A percentile compares a stretch with the other conserved stretches of the same genome.
Evolutionary conservation across 2,113 vertebrate genomes (phyloP).

Genomic region (Acrocephalus arundinaceus): DNA sequence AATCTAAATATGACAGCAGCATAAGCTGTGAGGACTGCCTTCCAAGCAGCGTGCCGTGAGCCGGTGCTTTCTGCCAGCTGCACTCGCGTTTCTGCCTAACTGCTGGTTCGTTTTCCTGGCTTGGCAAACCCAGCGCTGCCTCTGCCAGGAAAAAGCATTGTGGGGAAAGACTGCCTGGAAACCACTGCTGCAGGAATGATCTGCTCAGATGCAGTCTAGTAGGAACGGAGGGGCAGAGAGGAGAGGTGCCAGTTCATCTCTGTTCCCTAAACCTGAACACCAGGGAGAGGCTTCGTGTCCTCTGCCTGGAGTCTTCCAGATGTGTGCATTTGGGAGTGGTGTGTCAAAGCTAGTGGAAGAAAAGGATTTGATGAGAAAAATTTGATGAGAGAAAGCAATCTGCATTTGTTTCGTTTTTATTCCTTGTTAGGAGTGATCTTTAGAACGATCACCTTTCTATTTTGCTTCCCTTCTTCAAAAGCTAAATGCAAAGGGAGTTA

Average conservation of each 20-base stretch:
- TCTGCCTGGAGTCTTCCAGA: background rate
- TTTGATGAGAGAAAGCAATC: background rate
- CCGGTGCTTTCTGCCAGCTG: slow-evolving; percentile 16
- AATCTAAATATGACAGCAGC: slow-evolving; percentile 32
- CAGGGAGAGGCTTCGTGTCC: accelerated
- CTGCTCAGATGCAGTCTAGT: background rate
- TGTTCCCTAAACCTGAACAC: background rate
- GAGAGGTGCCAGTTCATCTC: background rate
- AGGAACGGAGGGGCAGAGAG: background rate
- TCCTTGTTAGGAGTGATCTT: background rate
- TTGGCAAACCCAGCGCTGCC: background rate
- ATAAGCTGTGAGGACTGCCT: slow-evolving; percentile 5
- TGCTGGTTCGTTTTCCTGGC: background rate
- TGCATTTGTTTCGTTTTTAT: background rate
- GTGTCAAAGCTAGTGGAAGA: background rate
- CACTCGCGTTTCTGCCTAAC: background rate
- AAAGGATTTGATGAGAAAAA: background rate
- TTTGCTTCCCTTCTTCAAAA: background rate
- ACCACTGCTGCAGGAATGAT: background rate
- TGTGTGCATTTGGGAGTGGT: accelerated
- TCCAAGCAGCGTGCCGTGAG: background rate
- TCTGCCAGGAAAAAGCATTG: background rate
- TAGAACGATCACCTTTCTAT: background rate
- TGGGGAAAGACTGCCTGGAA: background rate
- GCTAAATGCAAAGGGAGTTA: background rate